Evolutionary conservation across 2,888 invertebrate genomes (phyloP), one percentile per base, ranked within the genome.

Genomic region (Cephus rjabovi): DNA sequence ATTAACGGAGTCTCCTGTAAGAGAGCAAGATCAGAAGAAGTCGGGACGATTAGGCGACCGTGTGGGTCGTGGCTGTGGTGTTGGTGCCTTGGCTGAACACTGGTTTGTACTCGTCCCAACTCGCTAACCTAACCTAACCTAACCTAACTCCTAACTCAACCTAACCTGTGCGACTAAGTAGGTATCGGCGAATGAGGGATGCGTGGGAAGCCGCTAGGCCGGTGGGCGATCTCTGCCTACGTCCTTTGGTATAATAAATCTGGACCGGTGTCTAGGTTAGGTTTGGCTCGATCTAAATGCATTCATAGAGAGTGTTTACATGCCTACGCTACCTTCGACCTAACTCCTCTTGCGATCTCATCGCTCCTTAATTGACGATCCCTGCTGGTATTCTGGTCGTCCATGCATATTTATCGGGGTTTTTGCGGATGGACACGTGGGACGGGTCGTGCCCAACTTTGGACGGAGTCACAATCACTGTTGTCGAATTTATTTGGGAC

Each of bases 171-270:
- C 84, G 83, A 82, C 84, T 86, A 86, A 88, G 87, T 86, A 86
- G 87, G 84, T 86, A 89, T 89, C 83, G 87, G 86, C 85, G 88
- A 89, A 88, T 87, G 89, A 89, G 85, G 85, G 86, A 88, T 89
- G 89, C 89, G 90, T 90, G 89, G 90, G 90, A 89, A 89, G 89
- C 75, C 77, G 82, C 82, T 79, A 79, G 82, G 83, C 83, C 85
- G 86, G 85, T 90, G 90, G 90, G 90, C 89, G 76, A 85, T 84
- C 86, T 76, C 83, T 83, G 80, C 84, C 84, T 89, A 88, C 88
- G 88, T 87, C 83, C 81, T 83, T 82, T 83, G 84, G 87, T 83
- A 88, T 87, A 88, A 88, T 88, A 87, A 89, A 88, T 88, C 87
- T 88, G 83, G 82, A 83, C 83, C 79, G 77, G 78, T 75, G 74